These are phyloP conservation scores for Drosophila lacicola DNA, from an alignment of 2,888 invertebrate species.

Conservation along the genomic window DNA sequence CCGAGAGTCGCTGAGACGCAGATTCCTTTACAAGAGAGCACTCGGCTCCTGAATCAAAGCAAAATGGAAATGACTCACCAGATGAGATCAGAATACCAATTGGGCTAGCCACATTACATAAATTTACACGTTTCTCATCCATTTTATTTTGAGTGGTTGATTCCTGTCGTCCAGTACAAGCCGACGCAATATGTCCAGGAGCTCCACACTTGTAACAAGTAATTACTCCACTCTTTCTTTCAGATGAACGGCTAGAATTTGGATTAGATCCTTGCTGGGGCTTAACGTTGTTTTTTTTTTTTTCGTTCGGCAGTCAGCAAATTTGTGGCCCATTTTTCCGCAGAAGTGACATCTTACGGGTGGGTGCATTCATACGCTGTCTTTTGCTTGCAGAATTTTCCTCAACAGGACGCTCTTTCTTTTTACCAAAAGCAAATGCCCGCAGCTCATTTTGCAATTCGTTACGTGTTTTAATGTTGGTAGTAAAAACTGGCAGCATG, in stretches of 20 bases:
- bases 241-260: constrained; percentile 5
- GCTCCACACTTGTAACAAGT: neutral
- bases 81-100: constrained; percentile 14
- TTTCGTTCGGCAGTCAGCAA: constrained; percentile 4
- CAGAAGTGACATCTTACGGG: no score
- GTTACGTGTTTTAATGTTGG: neutral
- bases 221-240: neutral
- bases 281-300: constrained; percentile 2
- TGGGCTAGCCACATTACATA: constrained; percentile 8
- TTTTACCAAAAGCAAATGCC: no score
- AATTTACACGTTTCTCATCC: constrained; percentile 12
- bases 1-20: constrained; percentile 6
- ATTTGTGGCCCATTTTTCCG: no score
- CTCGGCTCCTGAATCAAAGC: constrained; percentile 13
- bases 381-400: no score
- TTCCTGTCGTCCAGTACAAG: no score
- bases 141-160: no score
- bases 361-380: no score
- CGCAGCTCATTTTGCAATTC: no score
- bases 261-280: constrained; percentile 6
- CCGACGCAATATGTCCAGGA: constrained; percentile 11
- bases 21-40: constrained; percentile 1
- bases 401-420: no score
- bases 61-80: constrained; percentile 19
- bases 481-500: constrained; percentile 6